Base-by-base conservation (phyloP, 1,140 invertebrate species). In the Nasonia longicornis region DNA sequence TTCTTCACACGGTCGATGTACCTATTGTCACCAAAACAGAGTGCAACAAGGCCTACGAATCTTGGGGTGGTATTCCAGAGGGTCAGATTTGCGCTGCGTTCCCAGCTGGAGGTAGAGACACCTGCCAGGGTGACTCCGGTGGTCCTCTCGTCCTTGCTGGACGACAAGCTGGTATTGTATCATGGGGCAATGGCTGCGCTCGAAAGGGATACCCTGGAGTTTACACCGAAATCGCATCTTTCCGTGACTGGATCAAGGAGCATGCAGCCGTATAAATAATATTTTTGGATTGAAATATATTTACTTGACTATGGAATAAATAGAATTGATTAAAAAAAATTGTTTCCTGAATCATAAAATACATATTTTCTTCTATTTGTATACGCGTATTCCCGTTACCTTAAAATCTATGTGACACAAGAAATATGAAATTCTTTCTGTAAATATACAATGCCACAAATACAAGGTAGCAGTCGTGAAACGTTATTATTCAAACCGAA, bases 171-270 rank as follows among this genome's bases (percentile, higher is more conserved):
- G 95, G 95, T 42, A 90, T 96, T n/a, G 93, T 95, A 0, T 95
- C 95, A 2, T 95, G 93, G 92, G 95, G 96, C 3, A 90, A 92
- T 83, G 93, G 93, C 0, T 94, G 94, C 85, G 94, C 90, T 0
- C 85, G 88, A 71, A 86, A 88, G 2, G 87, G 89, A 2, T 91
- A 89, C 82, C 94, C 94, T 1, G 94, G 94, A 7, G 92, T 95
- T 11, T 95, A 95, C 85, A 92, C 92, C 0, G 90, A 92, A 48
- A 89, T 94, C 67, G 81, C 86, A 1, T 75, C 83, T 22, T 85
- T 87, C 8, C 81, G 85, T 35, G 78, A 87, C 14, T 91, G 90
- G 89, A 88, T 91, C 31, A 22, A 4, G 1, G 2, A 84, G 26
- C 22, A 84, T 70, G 14, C 38, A 4, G 31, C 4, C n/a, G 12